Base-by-base conservation (phyloP, 2,888 invertebrate genomes). In the Petrophora chlorosata region DNA sequence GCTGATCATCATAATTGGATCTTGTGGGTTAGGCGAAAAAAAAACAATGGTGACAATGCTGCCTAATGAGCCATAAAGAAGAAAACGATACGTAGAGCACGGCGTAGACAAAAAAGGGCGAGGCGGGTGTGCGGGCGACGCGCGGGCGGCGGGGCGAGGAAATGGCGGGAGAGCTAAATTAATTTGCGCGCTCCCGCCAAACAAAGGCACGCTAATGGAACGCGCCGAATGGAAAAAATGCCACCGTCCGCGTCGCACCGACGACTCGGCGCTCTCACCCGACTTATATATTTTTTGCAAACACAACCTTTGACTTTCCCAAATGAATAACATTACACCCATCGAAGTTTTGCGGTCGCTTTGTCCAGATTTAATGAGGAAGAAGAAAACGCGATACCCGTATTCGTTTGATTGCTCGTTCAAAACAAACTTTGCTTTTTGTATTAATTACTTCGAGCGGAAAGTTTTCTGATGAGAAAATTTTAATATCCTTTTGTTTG, bases 161-260 rank as follows among this genome's bases (percentile, higher is more conserved):
- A 88, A 89, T 88, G 87, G 88, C 88, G 88, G 89, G 87, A 87
- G 87, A 87, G 90, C 89, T 89, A 90, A 89, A 90, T 90, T 89
- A 90, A 90, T 90, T 89, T 90, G 90, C 89, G 89, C 90, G 86
- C 90, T 86, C 83, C 89, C 88, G 86, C 90, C 90, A 90, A 90
- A 90, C 90, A 90, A 90, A 89, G 90, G 89, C 89, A 82, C 89
- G 90, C 90, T 90, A 90, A 90, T 90, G 90, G 90, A 90, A 90
- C 88, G 87, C 89, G 89, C 83, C 89, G 89, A 90, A 90, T 89
- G 86, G 90, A 90, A 88, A 90, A 90, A 90, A 90, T 90, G 90
- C 90, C 90, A 89, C 89, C 90, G 90, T 88, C 89, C 90, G 87
- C 90, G 90, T 87, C 88, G n/a, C n/a, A n/a, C n/a, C n/a, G n/a